A percentile compares a stretch with the other conserved stretches of the same genome.
Evolutionary conservation across 2,113 vertebrate species (phyloP).

Genomic region (Hydrochoerus hydrochaeris): DNA sequence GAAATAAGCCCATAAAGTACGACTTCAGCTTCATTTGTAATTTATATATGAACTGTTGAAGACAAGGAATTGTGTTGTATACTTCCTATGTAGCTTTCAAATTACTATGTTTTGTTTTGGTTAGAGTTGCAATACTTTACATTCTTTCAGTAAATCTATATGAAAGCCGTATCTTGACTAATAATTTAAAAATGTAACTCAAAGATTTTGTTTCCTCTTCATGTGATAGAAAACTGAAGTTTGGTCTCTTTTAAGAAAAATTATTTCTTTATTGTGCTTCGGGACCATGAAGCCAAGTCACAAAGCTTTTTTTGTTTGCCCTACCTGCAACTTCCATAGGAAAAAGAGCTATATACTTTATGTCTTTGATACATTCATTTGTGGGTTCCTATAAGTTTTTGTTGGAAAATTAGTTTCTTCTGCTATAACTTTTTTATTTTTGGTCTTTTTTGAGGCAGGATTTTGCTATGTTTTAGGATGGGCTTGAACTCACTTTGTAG

Average conservation of each 20-base stretch:
- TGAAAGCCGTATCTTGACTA: neutral
- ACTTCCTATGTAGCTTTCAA: neutral
- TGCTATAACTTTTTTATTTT: neutral
- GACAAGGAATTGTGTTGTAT: fast-evolving
- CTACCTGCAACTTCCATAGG: neutral
- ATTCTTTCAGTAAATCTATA: neutral
- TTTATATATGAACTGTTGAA: neutral
- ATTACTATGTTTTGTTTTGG: neutral
- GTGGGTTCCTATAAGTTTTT: neutral
- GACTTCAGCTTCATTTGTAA: neutral
- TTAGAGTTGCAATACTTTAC: neutral
- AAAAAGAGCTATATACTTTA: neutral
- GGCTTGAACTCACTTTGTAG: too few relatives aligned
- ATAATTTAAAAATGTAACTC: neutral
- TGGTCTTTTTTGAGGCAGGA: too few relatives aligned
- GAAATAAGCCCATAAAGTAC: neutral
- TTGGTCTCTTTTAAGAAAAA: neutral
- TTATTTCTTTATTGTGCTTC: neutral
- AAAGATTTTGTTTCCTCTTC: neutral
- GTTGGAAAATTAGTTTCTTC: slow-evolving; percentile 19
- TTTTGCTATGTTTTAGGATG: too few relatives aligned
- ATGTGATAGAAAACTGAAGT: neutral
- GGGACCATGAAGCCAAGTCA: neutral
- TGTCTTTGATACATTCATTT: neutral
- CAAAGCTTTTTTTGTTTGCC: neutral